Evolutionary conservation across 2,113 vertebrate genomes (phyloP).

Genomic region (Heloderma charlesbogerti): DNA sequence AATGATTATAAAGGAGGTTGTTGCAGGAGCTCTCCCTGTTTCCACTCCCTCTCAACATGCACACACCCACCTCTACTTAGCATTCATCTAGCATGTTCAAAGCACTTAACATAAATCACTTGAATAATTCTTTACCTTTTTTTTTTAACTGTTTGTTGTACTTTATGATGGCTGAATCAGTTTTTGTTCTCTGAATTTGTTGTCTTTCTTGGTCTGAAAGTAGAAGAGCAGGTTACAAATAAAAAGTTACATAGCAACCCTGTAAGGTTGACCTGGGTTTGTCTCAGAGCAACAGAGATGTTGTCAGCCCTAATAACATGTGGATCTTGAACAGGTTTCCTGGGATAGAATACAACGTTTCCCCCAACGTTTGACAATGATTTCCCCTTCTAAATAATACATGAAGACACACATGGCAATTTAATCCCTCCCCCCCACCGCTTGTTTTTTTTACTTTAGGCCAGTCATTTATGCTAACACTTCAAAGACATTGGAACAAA

Average conservation of each 20-base stretch:
- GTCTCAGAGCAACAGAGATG: not conserved
- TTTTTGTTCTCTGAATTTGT: not conserved
- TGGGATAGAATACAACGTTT: not conserved
- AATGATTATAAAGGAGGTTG: not conserved
- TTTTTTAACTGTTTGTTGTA: not conserved
- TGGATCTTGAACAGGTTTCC: not conserved
- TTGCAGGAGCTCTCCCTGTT: not conserved
- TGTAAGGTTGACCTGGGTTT: not conserved
- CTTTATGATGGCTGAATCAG: not conserved
- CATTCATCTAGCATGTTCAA: not conserved
- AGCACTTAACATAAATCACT: not conserved
- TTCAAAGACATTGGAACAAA: too few species aligned
- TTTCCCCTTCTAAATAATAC: too few species aligned
- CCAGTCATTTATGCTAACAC: too few species aligned
- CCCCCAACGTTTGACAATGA: too few species aligned
- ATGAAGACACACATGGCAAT: too few species aligned
- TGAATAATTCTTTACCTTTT: not conserved
- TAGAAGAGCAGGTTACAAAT: not conserved
- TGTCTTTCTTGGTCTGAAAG: not conserved
- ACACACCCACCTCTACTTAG: too few species aligned
- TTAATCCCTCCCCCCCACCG: too few species aligned
- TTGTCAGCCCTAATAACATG: not conserved
- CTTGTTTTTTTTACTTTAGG: too few species aligned
- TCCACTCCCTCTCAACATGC: not conserved
- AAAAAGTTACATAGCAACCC: not conserved